A percentile compares a stretch with the other conserved stretches of the same genome.
phyloP scores from a whole-genome alignment of 2,888 invertebrate genomes.

The Chymomyza caudatula region DNA sequence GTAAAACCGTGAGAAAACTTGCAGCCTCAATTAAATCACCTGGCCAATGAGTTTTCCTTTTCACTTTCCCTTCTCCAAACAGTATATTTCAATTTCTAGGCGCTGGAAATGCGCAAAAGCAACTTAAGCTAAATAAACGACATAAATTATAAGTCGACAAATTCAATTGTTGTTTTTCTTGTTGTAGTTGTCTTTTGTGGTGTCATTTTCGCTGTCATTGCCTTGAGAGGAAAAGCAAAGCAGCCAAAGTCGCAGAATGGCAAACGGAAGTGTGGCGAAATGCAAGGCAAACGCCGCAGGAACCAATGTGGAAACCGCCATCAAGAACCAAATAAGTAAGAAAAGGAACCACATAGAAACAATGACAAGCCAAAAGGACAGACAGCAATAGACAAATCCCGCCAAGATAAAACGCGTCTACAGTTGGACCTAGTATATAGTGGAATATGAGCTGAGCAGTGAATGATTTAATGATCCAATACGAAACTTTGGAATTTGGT shows the following conservation, averaged over 20 bases:
- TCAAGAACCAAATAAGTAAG: not conserved
- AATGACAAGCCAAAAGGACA: conserved; percentile 32
- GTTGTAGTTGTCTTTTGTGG: not conserved
- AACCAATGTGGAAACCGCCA: not conserved
- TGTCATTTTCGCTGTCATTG: not conserved
- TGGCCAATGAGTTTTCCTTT: not conserved
- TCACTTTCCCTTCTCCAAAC: not conserved
- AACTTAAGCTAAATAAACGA: conserved; percentile 13
- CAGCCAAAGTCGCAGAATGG: conserved; percentile 6
- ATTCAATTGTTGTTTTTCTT: conserved; percentile 41
- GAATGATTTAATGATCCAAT: too few relatives aligned
- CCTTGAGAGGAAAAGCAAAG: not conserved
- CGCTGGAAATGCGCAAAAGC: conserved; percentile 5
- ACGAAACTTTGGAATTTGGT: too few relatives aligned
- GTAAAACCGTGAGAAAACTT: not conserved
- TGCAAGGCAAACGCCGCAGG: conserved; percentile 23
- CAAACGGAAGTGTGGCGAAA: conserved; percentile 28
- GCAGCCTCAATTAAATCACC: not conserved
- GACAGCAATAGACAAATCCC: not conserved
- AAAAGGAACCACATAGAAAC: conserved; percentile 33
- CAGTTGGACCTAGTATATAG: not conserved
- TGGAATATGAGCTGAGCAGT: too few relatives aligned
- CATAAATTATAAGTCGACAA: conserved; percentile 63
- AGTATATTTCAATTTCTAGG: not conserved
- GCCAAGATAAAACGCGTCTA: conserved; percentile 34